These are phyloP conservation scores for Pollicipes pollicipes DNA, from an alignment of 1,140 invertebrate genomes.

Conservation along the genomic window DNA sequence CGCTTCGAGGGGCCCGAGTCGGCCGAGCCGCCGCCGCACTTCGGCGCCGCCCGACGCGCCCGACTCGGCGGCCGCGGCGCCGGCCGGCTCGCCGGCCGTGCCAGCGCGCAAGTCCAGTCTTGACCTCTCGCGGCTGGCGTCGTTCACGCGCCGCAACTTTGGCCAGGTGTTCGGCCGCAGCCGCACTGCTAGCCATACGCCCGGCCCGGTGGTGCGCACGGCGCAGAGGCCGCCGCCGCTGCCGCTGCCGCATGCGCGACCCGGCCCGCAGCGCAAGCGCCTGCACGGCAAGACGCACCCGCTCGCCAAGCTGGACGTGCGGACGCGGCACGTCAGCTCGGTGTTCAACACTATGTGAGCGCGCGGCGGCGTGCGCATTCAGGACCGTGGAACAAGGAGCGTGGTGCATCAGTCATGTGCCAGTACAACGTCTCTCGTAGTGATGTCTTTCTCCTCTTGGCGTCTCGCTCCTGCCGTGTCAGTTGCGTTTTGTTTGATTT, in stretches of 20 bases:
- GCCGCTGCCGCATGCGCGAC: background rate
- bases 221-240: background rate
- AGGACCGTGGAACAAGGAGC: background rate
- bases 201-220: background rate
- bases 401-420: too few species aligned
- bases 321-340: background rate
- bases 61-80: too few species aligned
- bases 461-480: background rate
- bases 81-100: background rate
- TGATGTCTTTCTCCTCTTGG: background rate
- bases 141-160: background rate
- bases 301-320: background rate
- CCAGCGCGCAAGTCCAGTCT: background rate
- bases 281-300: constrained; percentile 1
- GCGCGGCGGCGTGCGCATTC: too few species aligned
- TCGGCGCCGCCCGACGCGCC: background rate
- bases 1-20: background rate
- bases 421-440: background rate
- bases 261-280: too few species aligned
- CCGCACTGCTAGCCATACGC: background rate
- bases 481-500: background rate
- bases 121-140: background rate
- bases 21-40: background rate
- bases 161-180: background rate
- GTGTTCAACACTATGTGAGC: background rate